These are phyloP conservation scores for Drosophila setifemur DNA, from an alignment of 1,140 invertebrate genomes.

Conservation along the genomic window DNA sequence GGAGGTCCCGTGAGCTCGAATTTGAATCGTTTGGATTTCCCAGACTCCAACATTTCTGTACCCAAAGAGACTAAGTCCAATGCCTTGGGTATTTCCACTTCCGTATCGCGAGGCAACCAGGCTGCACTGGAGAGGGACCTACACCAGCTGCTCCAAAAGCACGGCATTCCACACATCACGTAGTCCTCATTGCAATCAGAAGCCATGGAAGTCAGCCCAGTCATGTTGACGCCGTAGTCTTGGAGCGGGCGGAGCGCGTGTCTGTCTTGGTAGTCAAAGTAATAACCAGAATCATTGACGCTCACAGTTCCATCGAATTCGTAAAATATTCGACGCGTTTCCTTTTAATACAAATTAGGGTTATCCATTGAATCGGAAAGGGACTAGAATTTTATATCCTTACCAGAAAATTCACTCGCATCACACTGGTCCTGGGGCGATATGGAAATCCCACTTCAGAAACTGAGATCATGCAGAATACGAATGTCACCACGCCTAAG, in stretches of 20 bases:
- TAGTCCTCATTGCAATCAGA: slow-evolving; percentile 85
- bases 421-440: slow-evolving; percentile 86
- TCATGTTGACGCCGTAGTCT: slow-evolving; percentile 54
- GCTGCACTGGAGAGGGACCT: slow-evolving; percentile 12
- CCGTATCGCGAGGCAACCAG: slow-evolving; percentile 38
- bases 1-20: slow-evolving; percentile 85
- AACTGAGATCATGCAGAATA: slow-evolving; percentile 82
- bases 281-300: slow-evolving; percentile 86
- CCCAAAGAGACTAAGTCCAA: slow-evolving; percentile 6
- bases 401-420: slow-evolving; percentile 87
- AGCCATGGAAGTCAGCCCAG: slow-evolving; percentile 84
- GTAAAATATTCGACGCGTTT: slow-evolving; percentile 85
- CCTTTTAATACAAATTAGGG: too few species aligned
- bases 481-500: slow-evolving; percentile 34
- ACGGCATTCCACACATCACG: slow-evolving; percentile 88
- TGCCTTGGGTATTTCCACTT: slow-evolving; percentile 12
- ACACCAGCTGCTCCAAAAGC: slow-evolving; percentile 34
- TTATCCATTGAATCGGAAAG: too few species aligned
- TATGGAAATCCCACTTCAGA: slow-evolving; percentile 89
- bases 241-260: slow-evolving; percentile 86
- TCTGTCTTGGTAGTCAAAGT: slow-evolving; percentile 88
- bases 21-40: slow-evolving; percentile 41
- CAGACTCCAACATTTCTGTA: slow-evolving; percentile 14
- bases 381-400: slow-evolving; percentile 12
- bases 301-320: slow-evolving; percentile 83